Evolutionary conservation across 2,888 invertebrate genomes (phyloP), one percentile per base, ranked within the genome.

Genomic region (Saturnia pavonia): DNA sequence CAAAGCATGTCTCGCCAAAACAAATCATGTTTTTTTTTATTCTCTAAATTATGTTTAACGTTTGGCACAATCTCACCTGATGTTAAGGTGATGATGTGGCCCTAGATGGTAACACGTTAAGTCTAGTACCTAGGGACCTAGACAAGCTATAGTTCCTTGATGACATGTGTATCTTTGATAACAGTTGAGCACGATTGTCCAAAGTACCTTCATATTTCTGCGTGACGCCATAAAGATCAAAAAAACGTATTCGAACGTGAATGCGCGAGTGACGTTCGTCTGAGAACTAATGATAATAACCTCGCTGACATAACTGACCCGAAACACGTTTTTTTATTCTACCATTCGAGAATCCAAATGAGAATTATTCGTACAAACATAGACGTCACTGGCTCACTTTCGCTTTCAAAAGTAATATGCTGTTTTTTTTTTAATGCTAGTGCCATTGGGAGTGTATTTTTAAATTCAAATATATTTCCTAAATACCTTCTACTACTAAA

Each of bases 291-390:
- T 73, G 69, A 70, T 74, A n/a, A n/a, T n/a, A 74, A 22, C 60
- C 19, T 14, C 65, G 70, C 68, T 45, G 67, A 71, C 70, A 69
- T 72, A 69, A 70, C 72, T 76, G 76, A 77, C 75, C 77, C 73
- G 71, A 74, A 74, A 73, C 74, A 76, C 74, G 74, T 76, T 74
- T 66, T 69, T 69, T 69, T n/a, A n/a, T 70, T 72, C 68, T 69
- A 72, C 51, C 72, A 40, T 71, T 70, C 69, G 67, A 72, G 73
- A 70, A 73, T 71, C 54, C 69, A 45, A 67, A 70, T 76, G 71
- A 74, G 73, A 72, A 69, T 73, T 68, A 71, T 70, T 74, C 72
- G 73, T 74, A 70, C 69, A 73, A 71, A 76, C 42, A 69, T 25
- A 40, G 2, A 65, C 65, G 19, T 65, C 40, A 57, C 16, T 19